phyloP scores from a whole-genome alignment of 1,140 invertebrate species.

The Platyura marginata region DNA sequence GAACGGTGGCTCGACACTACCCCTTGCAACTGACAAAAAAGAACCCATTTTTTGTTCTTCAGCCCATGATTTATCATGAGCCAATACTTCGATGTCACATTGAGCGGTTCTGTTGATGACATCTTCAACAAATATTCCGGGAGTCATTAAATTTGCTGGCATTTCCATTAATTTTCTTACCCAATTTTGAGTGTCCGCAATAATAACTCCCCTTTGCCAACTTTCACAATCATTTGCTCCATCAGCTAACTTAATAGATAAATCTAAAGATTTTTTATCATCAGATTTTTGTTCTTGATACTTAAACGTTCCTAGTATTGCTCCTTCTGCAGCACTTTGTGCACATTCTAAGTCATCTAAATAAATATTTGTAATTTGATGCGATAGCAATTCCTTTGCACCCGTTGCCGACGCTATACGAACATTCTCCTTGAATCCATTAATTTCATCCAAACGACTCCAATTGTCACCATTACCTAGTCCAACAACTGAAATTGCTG shows the following conservation, averaged over 20 bases:
- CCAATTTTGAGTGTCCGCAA: slow-evolving; percentile 64
- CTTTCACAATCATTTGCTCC: slow-evolving; percentile 24
- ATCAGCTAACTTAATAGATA: slow-evolving; percentile 21
- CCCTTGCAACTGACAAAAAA: slow-evolving; percentile 53
- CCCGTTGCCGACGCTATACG: slow-evolving; percentile 41
- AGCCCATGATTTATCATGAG: slow-evolving; percentile 45
- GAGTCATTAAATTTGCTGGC: slow-evolving; percentile 68
- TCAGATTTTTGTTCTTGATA: slow-evolving; percentile 49
- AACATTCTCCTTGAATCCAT: slow-evolving; percentile 42
- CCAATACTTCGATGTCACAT: slow-evolving; percentile 34
- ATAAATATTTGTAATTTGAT: slow-evolving; percentile 37
- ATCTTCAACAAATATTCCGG: slow-evolving; percentile 51
- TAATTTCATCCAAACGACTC: slow-evolving; percentile 27
- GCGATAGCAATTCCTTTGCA: slow-evolving; percentile 32
- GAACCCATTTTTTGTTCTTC: slow-evolving; percentile 46
- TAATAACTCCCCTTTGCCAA: slow-evolving; percentile 45
- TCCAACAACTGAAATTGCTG: slow-evolving; percentile 40
- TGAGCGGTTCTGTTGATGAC: slow-evolving; percentile 29
- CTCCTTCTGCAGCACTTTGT: slow-evolving; percentile 53
- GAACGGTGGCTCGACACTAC: slow-evolving; percentile 46
- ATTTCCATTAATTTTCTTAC: slow-evolving; percentile 52
- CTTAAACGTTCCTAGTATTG: slow-evolving; percentile 33
- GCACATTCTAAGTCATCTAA: slow-evolving; percentile 46
- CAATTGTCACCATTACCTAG: slow-evolving; percentile 32
- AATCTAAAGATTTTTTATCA: slow-evolving; percentile 32